Evolutionary conservation across 2,797 vertebrate genomes (phyloP), one percentile per base, ranked within the genome.

Genomic region (Danio choprae): DNA sequence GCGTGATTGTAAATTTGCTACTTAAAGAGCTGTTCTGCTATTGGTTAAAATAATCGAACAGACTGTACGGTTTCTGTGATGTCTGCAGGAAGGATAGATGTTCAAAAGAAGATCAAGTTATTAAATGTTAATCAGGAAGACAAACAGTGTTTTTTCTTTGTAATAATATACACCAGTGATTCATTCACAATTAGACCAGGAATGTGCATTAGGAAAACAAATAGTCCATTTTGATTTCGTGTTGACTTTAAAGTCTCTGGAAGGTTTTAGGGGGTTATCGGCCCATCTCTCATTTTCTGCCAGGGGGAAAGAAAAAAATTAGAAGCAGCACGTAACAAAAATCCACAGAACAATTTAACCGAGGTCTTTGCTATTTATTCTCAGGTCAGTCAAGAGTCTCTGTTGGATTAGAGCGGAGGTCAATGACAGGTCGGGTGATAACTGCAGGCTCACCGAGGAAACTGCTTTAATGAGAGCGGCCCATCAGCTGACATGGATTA

Each of bases 401-500:
- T 41, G 65, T 59, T 18, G 62, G 75, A 48, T 82, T 67, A 73
- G 73, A 15, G 40, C 29, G 36, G 53, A 78, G 85, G 83, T 86
- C 77, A 81, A n/a, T 63, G n/a, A 40, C 74, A 75, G 82, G 80
- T 82, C 79, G 79, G 22, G 18, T 58, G 43, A 80, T 80, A 75
- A 79, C 77, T 73, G 73, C 74, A 38, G 56, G 40, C 62, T 74
- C 56, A 48, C 40, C 7, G 74, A 83, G 85, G 83, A 84, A 86
- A 81, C 62, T 13, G 48, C 38, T 65, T 78, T 72, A 79, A 72
- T 73, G 63, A 77, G 69, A 56, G 62, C 77, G 65, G 69, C 72
- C 74, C 84, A 87, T 77, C 76, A 65, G 77, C 84, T 84, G 79
- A 77, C 84, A 81, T 83, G 86, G 85, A 84, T 89, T 85, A 86